These are phyloP conservation scores for Bryconaethiops microstoma DNA, from an alignment of 2,797 vertebrate species.

Conservation along the genomic window DNA sequence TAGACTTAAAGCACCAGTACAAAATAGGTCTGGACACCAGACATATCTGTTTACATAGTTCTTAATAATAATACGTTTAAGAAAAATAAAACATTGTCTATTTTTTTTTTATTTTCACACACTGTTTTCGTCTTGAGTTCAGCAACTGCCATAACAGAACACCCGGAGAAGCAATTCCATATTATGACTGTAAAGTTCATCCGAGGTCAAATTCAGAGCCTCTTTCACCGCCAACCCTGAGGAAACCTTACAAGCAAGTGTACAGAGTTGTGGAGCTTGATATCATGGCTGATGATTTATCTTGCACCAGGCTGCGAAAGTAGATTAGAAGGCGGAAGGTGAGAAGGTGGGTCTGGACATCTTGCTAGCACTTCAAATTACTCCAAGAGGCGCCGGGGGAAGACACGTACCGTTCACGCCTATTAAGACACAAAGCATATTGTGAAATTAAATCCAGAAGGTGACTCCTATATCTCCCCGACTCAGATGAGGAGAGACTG, in stretches of 20 bases:
- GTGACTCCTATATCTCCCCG: constrained; percentile 31
- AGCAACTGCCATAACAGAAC: too few relatives aligned
- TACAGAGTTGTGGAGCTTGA: constrained; percentile 11
- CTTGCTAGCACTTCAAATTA: constrained; percentile 30
- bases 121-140: too few relatives aligned
- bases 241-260: not conserved
- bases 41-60: too few relatives aligned
- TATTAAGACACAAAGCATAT: constrained; percentile 45
- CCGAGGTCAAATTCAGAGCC: not conserved
- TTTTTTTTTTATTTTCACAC: too few relatives aligned
- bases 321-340: constrained; percentile 26
- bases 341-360: constrained; percentile 22
- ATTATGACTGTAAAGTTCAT: not conserved
- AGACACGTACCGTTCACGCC: constrained; percentile 27
- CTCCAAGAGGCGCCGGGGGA: not conserved
- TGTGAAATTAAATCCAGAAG: constrained; percentile 55
- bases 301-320: constrained; percentile 15
- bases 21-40: too few relatives aligned
- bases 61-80: too few relatives aligned
- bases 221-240: not conserved
- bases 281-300: constrained; percentile 36
- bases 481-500: constrained; percentile 28
- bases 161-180: not conserved
- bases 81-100: too few relatives aligned
- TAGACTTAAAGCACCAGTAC: too few relatives aligned